Conservation (phyloP, 1,140 invertebrate genomes). For the Linepithema humile region DNA sequence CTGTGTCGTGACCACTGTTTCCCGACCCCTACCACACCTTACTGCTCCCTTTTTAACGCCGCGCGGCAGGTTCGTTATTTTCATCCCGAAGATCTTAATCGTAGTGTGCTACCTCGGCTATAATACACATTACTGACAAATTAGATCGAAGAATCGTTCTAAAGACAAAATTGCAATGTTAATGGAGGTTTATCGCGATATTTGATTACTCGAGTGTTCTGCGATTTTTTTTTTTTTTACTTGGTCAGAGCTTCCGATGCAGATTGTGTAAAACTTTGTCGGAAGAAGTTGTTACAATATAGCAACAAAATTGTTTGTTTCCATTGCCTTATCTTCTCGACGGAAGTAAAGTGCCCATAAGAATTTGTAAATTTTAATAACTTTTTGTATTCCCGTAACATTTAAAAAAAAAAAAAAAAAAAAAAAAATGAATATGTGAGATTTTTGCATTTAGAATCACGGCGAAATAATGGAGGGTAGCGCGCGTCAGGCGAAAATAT, state of each 20-base stretch:
- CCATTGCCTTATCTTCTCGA: neutral
- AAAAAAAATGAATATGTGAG: neutral
- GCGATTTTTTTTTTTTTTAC: neutral
- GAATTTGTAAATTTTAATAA: neutral
- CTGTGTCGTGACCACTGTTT: conserved; percentile 46
- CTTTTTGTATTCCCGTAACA: neutral
- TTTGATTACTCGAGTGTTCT: neutral
- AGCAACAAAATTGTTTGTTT: neutral
- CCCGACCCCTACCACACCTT: conserved; percentile 57
- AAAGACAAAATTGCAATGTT: conserved; percentile 30
- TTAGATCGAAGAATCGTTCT: conserved; percentile 1
- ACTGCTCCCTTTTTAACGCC: conserved; percentile 51
- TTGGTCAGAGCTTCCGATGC: neutral
- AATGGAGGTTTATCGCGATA: conserved; percentile 2
- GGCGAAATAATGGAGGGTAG: neutral
- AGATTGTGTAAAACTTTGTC: neutral
- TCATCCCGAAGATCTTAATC: conserved; percentile 46
- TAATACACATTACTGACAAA: conserved; percentile 17
- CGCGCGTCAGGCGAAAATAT: conserved; percentile 18
- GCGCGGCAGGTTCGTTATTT: conserved; percentile 31
- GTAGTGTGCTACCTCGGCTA: conserved; percentile 11
- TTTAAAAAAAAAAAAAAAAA: too few relatives aligned
- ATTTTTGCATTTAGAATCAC: neutral
- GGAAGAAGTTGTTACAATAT: neutral
- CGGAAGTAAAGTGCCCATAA: neutral